Evolutionary conservation across 1,140 invertebrate species (phyloP), one percentile per base, ranked within the genome.

Genomic region (Pogonomyrmex californicus): DNA sequence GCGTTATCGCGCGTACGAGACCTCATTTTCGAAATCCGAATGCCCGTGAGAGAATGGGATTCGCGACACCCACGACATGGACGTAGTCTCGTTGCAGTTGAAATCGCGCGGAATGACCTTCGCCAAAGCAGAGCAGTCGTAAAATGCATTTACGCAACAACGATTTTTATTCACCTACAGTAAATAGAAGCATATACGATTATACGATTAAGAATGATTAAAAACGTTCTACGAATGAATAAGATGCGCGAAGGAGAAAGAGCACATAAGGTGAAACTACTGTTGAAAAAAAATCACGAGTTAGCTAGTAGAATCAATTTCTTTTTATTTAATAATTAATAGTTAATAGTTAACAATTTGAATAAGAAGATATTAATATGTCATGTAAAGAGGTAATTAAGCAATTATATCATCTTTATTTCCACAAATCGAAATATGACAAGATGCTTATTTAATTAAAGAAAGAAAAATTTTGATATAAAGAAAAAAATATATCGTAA

Each of bases 51-150:
- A 47, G 63, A 58, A 65, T 79, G 33, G 4, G 33, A 66, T 44
- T 44, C 49, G 49, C 38, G 36, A 70, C 38, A 81, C 63, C 65
- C 65, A 68, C 78, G 49, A n/a, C 3, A 30, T 10, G 47, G 54
- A 23, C 58, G 71, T 38, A 44, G n/a, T 81, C 58, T 70, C 44
- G 36, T 38, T 44, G 49, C 23, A 44, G 12, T 30, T 70, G 62
- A 81, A 81, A 81, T 81, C 38, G 65, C 23, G 78, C 49, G 63
- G 65, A 81, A 81, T 14, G 51, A 47, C 78, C 78, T 70, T 79
- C 4, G 65, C 36, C 30, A 9, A 66, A 12, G n/a, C 63, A 62
- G 30, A 33, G n/a, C n/a, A n/a, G 9, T 62, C n/a, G 30, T 44
- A 47, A 65, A 36, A 6, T 12, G 58, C 17, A 2, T 62, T 78